Percentiles rank a stretch among this genome's conserved stretches.
phyloP scores from a whole-genome alignment of 2,113 vertebrate genomes.

The Pelusios castaneus region DNA sequence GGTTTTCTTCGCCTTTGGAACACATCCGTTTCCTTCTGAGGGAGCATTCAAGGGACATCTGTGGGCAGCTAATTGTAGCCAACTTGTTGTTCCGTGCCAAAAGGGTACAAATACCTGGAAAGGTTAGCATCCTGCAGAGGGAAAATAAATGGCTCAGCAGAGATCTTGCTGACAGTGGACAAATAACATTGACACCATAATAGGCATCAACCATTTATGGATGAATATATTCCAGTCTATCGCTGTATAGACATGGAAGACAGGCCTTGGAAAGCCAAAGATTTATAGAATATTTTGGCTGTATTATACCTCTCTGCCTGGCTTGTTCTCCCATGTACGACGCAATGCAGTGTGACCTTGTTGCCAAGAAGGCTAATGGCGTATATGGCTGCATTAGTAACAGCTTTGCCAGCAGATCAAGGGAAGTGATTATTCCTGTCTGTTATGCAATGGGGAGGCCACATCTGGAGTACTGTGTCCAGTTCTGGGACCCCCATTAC shows the following conservation, averaged over 20 bases:
- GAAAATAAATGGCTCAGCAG: not conserved
- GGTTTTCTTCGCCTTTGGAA: accelerated
- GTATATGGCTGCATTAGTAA: no score
- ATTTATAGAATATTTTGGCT: not conserved
- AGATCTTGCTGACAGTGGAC: not conserved
- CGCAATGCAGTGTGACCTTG: no score
- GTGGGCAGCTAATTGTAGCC: not conserved
- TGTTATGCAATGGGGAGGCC: no score
- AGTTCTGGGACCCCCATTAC: no score
- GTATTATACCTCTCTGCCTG: not conserved
- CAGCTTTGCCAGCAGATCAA: no score
- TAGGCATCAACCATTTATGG: not conserved
- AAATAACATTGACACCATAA: not conserved
- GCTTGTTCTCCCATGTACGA: not conserved
- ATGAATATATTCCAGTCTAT: not conserved
- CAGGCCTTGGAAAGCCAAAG: not conserved
- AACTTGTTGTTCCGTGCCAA: accelerated
- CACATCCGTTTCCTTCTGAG: not conserved
- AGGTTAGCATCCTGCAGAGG: not conserved
- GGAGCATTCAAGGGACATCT: not conserved
- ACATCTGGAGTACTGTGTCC: no score
- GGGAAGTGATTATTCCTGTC: no score
- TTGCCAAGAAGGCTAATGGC: no score
- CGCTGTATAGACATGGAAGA: not conserved
- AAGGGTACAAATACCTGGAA: not conserved